These are phyloP conservation scores for Eupeodes luniger DNA, from an alignment of 2,888 invertebrate genomes.

Conservation along the genomic window DNA sequence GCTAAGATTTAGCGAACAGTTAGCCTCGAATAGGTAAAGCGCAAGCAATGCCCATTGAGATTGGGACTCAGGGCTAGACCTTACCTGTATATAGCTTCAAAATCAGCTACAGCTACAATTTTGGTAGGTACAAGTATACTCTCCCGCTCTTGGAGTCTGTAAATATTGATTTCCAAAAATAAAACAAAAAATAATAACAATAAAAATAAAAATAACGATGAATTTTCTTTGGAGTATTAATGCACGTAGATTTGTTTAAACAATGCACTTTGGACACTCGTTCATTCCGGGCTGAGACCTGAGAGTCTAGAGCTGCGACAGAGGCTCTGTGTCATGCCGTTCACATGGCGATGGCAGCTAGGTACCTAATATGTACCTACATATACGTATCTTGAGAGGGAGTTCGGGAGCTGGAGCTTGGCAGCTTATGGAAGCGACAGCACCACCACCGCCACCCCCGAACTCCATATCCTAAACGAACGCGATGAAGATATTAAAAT, in stretches of 20 bases:
- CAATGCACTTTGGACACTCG: conserved; percentile 75
- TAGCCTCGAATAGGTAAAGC: conserved; percentile 55
- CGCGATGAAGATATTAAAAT: conserved; percentile 75
- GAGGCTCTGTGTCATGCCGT: conserved; percentile 45
- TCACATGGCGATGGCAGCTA: conserved; percentile 23
- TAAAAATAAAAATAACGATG: conserved; percentile 47
- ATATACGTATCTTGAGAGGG: not conserved
- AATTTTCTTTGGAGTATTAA: conserved; percentile 51
- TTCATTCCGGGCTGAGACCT: conserved; percentile 42
- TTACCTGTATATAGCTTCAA: not conserved
- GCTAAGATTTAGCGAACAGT: conserved; percentile 63
- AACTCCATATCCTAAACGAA: conserved; percentile 42
- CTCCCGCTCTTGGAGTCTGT: not conserved
- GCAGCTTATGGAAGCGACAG: conserved; percentile 31
- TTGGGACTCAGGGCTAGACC: conserved; percentile 9
- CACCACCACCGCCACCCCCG: conserved; percentile 10
- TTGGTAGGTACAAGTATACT: conserved; percentile 41
- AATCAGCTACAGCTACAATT: conserved; percentile 6
- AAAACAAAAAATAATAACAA: conserved; percentile 51
- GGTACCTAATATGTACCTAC: no score
- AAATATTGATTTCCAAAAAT: conserved; percentile 57
- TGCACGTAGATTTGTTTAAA: conserved; percentile 74
- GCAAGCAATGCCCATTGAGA: conserved; percentile 3
- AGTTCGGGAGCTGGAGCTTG: conserved; percentile 49
- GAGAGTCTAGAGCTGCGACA: conserved; percentile 1